phyloP scores from a whole-genome alignment of 2,797 vertebrate species.

The Iguana delicatissima region DNA sequence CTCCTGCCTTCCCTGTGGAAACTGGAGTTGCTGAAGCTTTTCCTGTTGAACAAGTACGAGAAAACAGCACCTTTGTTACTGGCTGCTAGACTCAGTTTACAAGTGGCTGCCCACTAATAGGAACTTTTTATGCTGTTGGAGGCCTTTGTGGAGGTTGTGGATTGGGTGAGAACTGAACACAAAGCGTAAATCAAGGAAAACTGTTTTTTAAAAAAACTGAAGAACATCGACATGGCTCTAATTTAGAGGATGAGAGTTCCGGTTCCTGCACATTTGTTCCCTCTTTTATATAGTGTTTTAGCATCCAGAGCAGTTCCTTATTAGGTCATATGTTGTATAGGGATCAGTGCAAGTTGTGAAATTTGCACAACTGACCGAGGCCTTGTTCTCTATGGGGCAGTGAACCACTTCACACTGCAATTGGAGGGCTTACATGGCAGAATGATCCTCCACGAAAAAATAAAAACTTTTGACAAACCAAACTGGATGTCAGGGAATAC shows the following conservation, averaged over 20 bases:
- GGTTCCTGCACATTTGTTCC: background rate
- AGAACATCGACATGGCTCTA: background rate
- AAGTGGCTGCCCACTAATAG: background rate
- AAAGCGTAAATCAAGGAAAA: background rate
- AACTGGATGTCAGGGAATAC: background rate
- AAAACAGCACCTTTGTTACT: background rate
- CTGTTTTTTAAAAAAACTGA: background rate
- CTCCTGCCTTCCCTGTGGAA: background rate
- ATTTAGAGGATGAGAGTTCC: background rate
- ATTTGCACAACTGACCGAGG: background rate
- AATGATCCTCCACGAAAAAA: background rate
- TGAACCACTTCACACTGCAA: background rate
- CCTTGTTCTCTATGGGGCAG: background rate
- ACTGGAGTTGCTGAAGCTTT: background rate
- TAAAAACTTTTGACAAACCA: background rate
- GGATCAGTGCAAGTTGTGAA: background rate
- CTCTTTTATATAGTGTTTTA: background rate
- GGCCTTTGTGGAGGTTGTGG: background rate
- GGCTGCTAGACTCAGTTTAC: background rate
- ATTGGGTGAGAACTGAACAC: background rate
- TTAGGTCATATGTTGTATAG: background rate
- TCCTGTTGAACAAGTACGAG: background rate
- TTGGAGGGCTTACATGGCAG: background rate
- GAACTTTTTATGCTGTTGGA: background rate
- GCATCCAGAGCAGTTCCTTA: background rate